phyloP scores from a whole-genome alignment of 2,113 vertebrate genomes.

The Pterocles orientalis region DNA sequence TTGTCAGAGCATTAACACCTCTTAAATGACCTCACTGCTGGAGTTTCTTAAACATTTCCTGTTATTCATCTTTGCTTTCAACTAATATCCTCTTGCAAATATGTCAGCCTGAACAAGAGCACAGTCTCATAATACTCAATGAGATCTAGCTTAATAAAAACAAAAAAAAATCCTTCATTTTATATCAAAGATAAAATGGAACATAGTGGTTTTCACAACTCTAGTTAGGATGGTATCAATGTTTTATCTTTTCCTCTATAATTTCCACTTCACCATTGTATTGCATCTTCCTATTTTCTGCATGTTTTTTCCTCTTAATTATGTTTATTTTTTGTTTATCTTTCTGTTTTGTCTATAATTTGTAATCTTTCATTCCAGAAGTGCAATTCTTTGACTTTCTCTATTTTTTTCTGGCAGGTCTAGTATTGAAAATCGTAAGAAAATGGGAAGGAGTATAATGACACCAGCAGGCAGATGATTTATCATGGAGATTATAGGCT shows the following conservation, averaged over 20 bases:
- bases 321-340: slow-evolving; percentile 27
- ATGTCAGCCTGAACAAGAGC: not conserved
- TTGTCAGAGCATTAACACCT: not conserved
- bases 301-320: not conserved
- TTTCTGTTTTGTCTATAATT: not conserved
- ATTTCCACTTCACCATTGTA: not conserved
- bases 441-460: not conserved
- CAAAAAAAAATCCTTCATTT: not conserved
- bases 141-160: not conserved
- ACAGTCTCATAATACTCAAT: not conserved
- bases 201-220: not conserved
- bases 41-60: not conserved
- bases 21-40: not conserved
- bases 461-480: not conserved
- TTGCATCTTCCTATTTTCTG: not conserved
- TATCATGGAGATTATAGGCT: not conserved
- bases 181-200: not conserved
- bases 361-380: not conserved
- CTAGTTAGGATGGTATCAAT: not conserved
- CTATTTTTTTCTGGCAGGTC: not conserved
- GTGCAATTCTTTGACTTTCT: not conserved
- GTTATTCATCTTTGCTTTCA: not conserved
- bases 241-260: not conserved
- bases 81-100: not conserved
- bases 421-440: not conserved